Conservation (phyloP, 2,888 invertebrate genomes). For the Ctenicera cuprea region DNA sequence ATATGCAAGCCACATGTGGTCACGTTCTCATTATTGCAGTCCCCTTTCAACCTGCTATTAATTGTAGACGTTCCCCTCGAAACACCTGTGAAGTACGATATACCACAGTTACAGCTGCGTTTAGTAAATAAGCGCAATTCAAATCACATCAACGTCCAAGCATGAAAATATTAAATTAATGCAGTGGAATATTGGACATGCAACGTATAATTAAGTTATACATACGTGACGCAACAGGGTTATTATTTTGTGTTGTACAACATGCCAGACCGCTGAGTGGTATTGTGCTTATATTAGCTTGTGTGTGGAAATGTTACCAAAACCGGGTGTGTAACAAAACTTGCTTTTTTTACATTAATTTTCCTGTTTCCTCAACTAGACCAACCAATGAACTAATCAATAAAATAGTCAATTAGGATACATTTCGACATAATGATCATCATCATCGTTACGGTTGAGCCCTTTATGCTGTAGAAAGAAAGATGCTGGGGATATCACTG, state of each 20-base stretch:
- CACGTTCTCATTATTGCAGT: constrained; percentile 42
- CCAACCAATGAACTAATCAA: no score
- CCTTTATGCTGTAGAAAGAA: no score
- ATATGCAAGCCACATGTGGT: constrained; percentile 46
- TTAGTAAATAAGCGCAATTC: constrained; percentile 39
- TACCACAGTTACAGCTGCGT: constrained; percentile 17
- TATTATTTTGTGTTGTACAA: neutral
- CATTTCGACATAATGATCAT: no score
- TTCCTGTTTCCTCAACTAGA: no score
- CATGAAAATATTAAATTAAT: constrained; percentile 30
- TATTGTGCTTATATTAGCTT: no score
- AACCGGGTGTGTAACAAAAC: no score
- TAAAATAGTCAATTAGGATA: no score
- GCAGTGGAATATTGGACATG: neutral
- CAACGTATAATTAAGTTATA: constrained; percentile 15
- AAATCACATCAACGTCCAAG: constrained; percentile 27
- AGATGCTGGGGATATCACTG: no score
- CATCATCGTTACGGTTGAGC: no score
- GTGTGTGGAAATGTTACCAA: no score
- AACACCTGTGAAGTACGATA: constrained; percentile 40
- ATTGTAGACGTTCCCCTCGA: constrained; percentile 25
- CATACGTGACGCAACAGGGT: constrained; percentile 3
- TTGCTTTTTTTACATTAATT: no score
- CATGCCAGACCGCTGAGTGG: neutral
- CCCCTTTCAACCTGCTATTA: constrained; percentile 30